A percentile compares a stretch with the other conserved stretches of the same genome.
Evolutionary conservation across 2,113 vertebrate genomes (phyloP).

Genomic region (Epinephelus fuscoguttatus): DNA sequence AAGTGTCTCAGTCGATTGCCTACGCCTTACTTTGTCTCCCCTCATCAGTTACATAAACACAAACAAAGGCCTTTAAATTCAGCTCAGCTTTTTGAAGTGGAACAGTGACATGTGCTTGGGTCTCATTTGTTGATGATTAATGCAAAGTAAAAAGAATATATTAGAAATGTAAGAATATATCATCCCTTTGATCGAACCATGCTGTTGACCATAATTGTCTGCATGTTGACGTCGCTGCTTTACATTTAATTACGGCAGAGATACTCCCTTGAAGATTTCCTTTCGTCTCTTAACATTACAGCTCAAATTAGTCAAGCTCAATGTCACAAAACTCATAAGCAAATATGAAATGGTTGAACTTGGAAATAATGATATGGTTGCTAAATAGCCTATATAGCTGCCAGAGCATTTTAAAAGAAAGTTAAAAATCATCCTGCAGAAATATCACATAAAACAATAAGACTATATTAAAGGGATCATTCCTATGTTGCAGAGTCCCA

Average conservation of each 20-base stretch:
- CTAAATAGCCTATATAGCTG: slow-evolving; percentile 25
- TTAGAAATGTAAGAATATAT: slow-evolving; percentile 61
- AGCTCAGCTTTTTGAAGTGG: slow-evolving; percentile 75
- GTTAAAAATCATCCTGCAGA: not conserved
- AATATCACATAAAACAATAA: not conserved
- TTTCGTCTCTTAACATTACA: slow-evolving; percentile 72
- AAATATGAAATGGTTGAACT: slow-evolving; percentile 49
- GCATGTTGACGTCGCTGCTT: slow-evolving; percentile 67
- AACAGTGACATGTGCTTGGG: slow-evolving; percentile 77
- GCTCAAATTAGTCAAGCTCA: slow-evolving; percentile 76
- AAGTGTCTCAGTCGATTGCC: slow-evolving; percentile 79
- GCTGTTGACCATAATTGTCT: slow-evolving; percentile 78
- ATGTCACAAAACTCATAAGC: slow-evolving; percentile 63
- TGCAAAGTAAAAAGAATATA: slow-evolving; percentile 75
- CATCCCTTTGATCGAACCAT: slow-evolving; percentile 73
- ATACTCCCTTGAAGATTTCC: slow-evolving; percentile 66
- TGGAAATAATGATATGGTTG: slow-evolving; percentile 45
- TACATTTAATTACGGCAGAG: slow-evolving; percentile 78
- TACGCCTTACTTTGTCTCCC: slow-evolving; percentile 82
- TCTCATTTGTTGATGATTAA: slow-evolving; percentile 80
- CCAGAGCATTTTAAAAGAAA: slow-evolving; percentile 15
- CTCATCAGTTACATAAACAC: slow-evolving; percentile 80
- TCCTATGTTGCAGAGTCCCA: slow-evolving; percentile 31
- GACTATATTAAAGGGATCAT: slow-evolving; percentile 13
- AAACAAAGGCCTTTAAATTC: slow-evolving; percentile 81